These are phyloP conservation scores for Lagorchestes hirsutus DNA, from an alignment of 2,797 vertebrate genomes.

Conservation along the genomic window DNA sequence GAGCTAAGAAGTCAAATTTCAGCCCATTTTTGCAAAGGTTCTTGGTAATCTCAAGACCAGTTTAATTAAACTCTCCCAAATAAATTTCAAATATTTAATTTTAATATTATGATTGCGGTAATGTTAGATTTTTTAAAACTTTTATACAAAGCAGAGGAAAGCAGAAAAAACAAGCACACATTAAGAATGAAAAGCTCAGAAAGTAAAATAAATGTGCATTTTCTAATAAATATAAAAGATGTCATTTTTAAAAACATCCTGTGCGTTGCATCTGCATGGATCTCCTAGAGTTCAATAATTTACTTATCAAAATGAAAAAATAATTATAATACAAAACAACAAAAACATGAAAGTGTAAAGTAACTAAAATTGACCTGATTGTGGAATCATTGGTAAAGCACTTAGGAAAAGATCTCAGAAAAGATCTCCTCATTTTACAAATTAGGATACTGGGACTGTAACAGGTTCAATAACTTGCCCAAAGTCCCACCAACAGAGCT, in stretches of 20 bases:
- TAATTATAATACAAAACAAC: not conserved
- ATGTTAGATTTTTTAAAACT: not conserved
- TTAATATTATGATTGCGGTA: not conserved
- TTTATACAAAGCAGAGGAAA: not conserved
- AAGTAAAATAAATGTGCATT: not conserved
- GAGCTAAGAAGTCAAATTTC: not conserved
- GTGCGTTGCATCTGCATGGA: not conserved
- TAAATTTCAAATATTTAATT: constrained; percentile 1
- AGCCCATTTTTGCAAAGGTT: not conserved
- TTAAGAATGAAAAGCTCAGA: not conserved
- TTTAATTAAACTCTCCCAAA: not conserved
- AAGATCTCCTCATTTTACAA: no score
- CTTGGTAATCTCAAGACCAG: not conserved
- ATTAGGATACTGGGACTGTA: no score
- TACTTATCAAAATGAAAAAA: not conserved
- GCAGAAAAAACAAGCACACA: not conserved
- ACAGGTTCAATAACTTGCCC: no score
- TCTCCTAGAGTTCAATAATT: not conserved
- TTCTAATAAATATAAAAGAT: not conserved
- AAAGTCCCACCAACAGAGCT: no score
- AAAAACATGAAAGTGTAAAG: not conserved
- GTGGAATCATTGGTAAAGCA: not conserved
- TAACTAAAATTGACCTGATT: not conserved
- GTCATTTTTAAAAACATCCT: not conserved
- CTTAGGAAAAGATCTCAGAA: no score